Evolutionary conservation across 2,888 invertebrate species (phyloP).

Genomic region (Sphaerophoria rueppellii): DNA sequence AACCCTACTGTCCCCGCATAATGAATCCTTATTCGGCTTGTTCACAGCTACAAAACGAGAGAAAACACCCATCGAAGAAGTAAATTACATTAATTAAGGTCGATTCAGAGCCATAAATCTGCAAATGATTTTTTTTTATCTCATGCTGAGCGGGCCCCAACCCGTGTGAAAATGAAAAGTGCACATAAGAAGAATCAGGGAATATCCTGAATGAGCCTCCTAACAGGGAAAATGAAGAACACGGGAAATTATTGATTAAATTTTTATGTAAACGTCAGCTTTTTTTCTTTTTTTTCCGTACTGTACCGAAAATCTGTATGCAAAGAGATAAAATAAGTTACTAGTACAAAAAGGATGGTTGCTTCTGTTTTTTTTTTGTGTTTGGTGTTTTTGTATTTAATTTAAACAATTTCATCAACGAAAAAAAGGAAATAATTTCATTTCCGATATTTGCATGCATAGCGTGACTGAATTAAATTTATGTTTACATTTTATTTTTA

Average conservation of each 20-base stretch:
- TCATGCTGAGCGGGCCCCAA: slow-evolving; percentile 31
- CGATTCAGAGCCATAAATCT: slow-evolving; percentile 69
- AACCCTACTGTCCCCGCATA: not conserved
- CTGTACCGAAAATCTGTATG: slow-evolving; percentile 25
- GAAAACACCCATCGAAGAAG: slow-evolving; percentile 16
- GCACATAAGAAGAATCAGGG: slow-evolving; percentile 13
- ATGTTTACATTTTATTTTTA: slow-evolving; percentile 22
- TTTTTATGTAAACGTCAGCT: slow-evolving; percentile 40
- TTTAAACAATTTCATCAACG: not conserved
- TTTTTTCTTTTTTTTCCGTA: not conserved
- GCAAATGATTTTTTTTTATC: slow-evolving; percentile 45
- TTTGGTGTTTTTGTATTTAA: slow-evolving; percentile 35
- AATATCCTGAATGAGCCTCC: not conserved
- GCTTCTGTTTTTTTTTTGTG: slow-evolving; percentile 21
- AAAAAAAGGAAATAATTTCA: slow-evolving; percentile 48
- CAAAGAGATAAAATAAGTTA: slow-evolving; percentile 40
- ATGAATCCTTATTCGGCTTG: not conserved
- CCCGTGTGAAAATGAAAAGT: slow-evolving; percentile 43
- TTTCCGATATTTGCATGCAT: slow-evolving; percentile 49
- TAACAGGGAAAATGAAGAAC: slow-evolving; percentile 25
- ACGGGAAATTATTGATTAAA: slow-evolving; percentile 56
- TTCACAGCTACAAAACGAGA: not conserved
- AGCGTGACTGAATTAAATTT: slow-evolving; percentile 48
- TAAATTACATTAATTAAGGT: slow-evolving; percentile 71
- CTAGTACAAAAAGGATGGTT: not conserved